Conservation (phyloP, 2,113 vertebrate genomes). For the Siniperca knerii region DNA sequence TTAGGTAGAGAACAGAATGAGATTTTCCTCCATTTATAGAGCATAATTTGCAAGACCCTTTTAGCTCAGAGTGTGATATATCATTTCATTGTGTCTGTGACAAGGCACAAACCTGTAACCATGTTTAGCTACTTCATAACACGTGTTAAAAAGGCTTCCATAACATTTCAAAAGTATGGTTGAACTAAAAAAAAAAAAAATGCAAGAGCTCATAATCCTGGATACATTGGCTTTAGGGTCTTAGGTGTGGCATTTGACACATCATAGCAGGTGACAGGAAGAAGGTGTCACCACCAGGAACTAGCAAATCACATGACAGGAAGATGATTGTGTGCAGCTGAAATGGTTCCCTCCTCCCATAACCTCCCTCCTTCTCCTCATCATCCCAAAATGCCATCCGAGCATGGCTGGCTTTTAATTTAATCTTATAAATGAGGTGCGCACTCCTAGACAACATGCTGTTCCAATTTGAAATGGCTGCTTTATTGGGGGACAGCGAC, state of each 20-base stretch:
- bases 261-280: constrained; percentile 82
- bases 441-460: constrained; percentile 83
- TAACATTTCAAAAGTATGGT: constrained; percentile 35
- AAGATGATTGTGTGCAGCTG: constrained; percentile 82
- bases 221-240: constrained; percentile 61
- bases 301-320: constrained; percentile 80
- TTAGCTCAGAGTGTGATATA: constrained; percentile 79
- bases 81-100: constrained; percentile 78
- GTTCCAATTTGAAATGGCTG: constrained; percentile 84
- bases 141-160: constrained; percentile 55
- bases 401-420: constrained; percentile 86
- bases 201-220: constrained; percentile 43
- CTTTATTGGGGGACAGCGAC: constrained; percentile 84
- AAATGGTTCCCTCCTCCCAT: constrained; percentile 50
- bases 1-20: constrained; percentile 83
- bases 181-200: constrained; percentile 7
- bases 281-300: constrained; percentile 80
- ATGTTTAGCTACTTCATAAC: constrained; percentile 68
- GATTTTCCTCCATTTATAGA: constrained; percentile 77
- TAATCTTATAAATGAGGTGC: constrained; percentile 86
- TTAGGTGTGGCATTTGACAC: constrained; percentile 81
- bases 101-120: constrained; percentile 63
- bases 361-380: constrained; percentile 57
- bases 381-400: constrained; percentile 76
- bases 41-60: constrained; percentile 73